These are phyloP conservation scores for Mythimna loreyi DNA, from an alignment of 2,888 invertebrate genomes.

Conservation along the genomic window DNA sequence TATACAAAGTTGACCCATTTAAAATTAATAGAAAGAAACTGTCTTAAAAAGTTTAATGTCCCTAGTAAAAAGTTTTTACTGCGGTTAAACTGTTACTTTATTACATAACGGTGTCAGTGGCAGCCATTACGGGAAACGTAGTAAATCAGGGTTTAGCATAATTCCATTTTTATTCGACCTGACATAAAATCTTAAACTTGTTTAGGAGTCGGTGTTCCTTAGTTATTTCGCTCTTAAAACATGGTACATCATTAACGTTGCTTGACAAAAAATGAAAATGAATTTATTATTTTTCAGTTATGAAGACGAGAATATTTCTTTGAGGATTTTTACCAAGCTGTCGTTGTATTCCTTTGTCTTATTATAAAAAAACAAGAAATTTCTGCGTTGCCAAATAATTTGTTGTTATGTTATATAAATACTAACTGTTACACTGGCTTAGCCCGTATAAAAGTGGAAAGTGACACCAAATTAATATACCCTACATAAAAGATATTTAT, in stretches of 20 bases:
- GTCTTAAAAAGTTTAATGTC: conserved; percentile 30
- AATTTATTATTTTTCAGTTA: conserved; percentile 24
- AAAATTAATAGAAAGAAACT: conserved; percentile 27
- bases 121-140: conserved; percentile 60
- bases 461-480: too few relatives aligned
- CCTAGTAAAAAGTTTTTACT: conserved; percentile 43
- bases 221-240: conserved; percentile 56
- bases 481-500: too few relatives aligned
- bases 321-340: not conserved
- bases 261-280: conserved; percentile 32
- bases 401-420: too few relatives aligned
- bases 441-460: too few relatives aligned
- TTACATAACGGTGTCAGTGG: conserved; percentile 64
- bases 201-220: conserved; percentile 62
- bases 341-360: not conserved
- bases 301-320: not conserved
- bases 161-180: conserved; percentile 75
- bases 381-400: not conserved
- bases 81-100: conserved; percentile 33
- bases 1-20: conserved; percentile 21
- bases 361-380: not conserved
- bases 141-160: conserved; percentile 75
- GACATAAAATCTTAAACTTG: conserved; percentile 72
- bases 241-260: conserved; percentile 54
- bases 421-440: too few relatives aligned